A percentile compares a stretch with the other conserved stretches of the same genome.
Evolutionary conservation across 1,140 invertebrate species (phyloP).

Genomic region (Ceratosolen fusciceps): DNA sequence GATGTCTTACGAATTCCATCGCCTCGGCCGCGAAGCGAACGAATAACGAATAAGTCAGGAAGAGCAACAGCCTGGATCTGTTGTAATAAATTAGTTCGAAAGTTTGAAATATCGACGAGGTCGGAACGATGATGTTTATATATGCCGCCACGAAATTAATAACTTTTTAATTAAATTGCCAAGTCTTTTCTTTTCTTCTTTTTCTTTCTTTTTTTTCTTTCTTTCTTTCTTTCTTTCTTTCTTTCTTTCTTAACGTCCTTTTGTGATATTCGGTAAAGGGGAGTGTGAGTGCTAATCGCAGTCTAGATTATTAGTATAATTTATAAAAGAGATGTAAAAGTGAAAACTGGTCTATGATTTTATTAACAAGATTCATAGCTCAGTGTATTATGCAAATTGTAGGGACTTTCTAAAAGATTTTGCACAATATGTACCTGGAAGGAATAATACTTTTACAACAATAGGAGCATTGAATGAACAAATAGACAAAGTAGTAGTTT

Average conservation of each 20-base stretch:
- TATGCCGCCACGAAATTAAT: too few relatives aligned
- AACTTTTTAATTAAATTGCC: constrained; percentile 9
- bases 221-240: too few relatives aligned
- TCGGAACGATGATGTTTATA: too few relatives aligned
- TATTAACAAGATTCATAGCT: constrained; percentile 14
- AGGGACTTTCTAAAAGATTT: constrained; percentile 25
- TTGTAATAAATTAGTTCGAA: too few relatives aligned
- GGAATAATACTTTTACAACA: constrained; percentile 20
- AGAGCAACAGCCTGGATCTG: too few relatives aligned
- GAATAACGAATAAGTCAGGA: too few relatives aligned
- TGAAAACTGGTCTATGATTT: constrained; percentile 24
- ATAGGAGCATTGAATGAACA: constrained; percentile 25
- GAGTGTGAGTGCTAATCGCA: constrained; percentile 14
- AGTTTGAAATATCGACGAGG: too few relatives aligned
- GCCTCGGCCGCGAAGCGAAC: too few relatives aligned
- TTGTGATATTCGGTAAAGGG: constrained; percentile 39
- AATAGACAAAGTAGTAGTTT: constrained; percentile 27
- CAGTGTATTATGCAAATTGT: background rate
- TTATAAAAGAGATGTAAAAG: background rate
- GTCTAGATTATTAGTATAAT: constrained; percentile 3
- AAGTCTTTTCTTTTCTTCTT: too few relatives aligned
- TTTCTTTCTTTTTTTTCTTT: too few relatives aligned
- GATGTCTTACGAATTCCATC: too few relatives aligned
- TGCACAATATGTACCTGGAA: constrained; percentile 44
- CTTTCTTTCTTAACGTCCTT: constrained; percentile 16